phyloP scores from a whole-genome alignment of 2,888 invertebrate genomes.

The Artemia sp. region DNA sequence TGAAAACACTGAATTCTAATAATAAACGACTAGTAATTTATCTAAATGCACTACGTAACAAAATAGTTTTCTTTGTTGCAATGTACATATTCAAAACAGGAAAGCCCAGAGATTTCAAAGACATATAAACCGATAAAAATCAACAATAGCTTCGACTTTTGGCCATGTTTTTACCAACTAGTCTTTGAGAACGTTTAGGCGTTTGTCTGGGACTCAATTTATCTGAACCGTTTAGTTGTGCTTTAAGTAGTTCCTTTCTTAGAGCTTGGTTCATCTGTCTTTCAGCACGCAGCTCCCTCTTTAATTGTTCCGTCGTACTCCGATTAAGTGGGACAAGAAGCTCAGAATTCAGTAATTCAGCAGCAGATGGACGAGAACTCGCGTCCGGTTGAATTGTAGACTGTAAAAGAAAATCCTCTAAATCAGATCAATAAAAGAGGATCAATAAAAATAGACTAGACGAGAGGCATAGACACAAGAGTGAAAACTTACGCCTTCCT shows the following conservation, averaged over 20 bases:
- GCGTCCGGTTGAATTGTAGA: slow-evolving; percentile 33
- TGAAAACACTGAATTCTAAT: too few species aligned
- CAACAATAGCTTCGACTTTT: slow-evolving; percentile 7
- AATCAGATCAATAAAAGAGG: not conserved
- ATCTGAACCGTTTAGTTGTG: not conserved
- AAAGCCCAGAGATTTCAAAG: too few species aligned
- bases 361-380: slow-evolving; percentile 31
- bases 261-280: not conserved
- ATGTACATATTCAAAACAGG: too few species aligned
- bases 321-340: slow-evolving; percentile 22
- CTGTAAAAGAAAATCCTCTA: slow-evolving; percentile 26
- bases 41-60: too few species aligned
- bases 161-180: slow-evolving; percentile 11
- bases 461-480: too few species aligned
- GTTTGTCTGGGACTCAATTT: slow-evolving; percentile 1
- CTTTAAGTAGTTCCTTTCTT: slow-evolving; percentile 2
- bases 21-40: too few species aligned
- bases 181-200: slow-evolving; percentile 13
- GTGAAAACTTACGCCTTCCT: too few species aligned
- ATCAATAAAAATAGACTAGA: not conserved
- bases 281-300: not conserved
- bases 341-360: slow-evolving; percentile 30
- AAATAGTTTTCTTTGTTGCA: too few species aligned
- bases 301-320: not conserved
- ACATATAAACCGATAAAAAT: too few species aligned